These are phyloP conservation scores for Paramormyrops kingsleyae DNA, from an alignment of 2,113 vertebrate genomes.

Conservation along the genomic window DNA sequence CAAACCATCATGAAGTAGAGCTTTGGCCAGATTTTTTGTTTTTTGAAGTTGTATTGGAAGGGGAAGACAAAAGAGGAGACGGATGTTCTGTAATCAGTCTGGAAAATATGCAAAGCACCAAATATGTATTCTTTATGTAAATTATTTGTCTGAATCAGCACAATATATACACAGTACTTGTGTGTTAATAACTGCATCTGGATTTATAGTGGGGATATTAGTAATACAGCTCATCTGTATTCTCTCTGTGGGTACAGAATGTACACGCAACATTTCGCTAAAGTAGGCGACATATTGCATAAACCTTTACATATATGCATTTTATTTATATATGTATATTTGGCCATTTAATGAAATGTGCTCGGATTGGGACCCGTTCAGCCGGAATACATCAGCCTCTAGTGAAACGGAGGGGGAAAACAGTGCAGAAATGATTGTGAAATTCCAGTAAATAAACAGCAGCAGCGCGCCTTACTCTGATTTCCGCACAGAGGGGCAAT, in stretches of 20 bases:
- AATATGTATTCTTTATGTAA: background rate
- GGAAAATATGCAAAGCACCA: background rate
- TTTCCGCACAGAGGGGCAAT: background rate
- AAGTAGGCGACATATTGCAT: background rate
- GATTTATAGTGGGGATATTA: background rate
- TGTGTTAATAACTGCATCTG: background rate
- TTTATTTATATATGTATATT: background rate
- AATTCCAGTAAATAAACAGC: background rate
- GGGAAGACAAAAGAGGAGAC: background rate
- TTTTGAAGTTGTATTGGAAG: background rate
- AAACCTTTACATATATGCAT: background rate
- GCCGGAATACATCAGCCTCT: background rate
- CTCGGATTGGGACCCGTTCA: background rate
- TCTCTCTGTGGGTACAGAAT: background rate
- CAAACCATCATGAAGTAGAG: background rate
- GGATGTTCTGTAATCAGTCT: slow-evolving; percentile 7
- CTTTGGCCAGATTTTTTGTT: background rate
- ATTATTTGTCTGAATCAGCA: background rate
- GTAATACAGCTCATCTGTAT: background rate
- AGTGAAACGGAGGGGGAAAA: background rate
- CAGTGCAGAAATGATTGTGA: background rate
- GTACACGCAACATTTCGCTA: background rate
- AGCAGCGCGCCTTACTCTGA: background rate
- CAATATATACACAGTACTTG: background rate
- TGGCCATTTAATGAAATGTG: background rate